These are phyloP conservation scores for Acleris cristana DNA, from an alignment of 2,888 invertebrate genomes.

Conservation along the genomic window DNA sequence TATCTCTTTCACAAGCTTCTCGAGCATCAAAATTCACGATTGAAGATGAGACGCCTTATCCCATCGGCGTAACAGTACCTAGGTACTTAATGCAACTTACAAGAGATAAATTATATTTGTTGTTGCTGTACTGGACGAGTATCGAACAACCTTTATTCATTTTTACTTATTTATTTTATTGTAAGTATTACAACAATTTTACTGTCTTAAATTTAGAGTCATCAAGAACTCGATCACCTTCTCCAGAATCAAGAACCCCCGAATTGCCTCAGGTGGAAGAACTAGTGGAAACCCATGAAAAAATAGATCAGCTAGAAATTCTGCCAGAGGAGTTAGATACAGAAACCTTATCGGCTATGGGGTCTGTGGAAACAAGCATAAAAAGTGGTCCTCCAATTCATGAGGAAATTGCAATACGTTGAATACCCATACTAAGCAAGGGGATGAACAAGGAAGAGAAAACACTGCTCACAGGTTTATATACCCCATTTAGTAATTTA, in stretches of 20 bases:
- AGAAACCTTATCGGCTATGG: neutral
- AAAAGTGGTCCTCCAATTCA: neutral
- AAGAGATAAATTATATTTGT: neutral
- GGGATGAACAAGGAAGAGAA: neutral
- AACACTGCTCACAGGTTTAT: neutral
- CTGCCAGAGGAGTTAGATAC: neutral
- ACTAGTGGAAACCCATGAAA: neutral
- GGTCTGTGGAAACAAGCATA: neutral
- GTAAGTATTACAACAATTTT: neutral
- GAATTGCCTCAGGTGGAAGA: neutral
- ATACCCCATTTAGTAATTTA: neutral
- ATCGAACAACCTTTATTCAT: neutral
- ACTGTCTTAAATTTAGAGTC: neutral
- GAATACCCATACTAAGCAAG: neutral
- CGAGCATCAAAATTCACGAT: too few relatives aligned
- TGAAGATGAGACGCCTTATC: too few relatives aligned
- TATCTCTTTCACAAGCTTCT: too few relatives aligned
- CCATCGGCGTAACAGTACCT: too few relatives aligned
- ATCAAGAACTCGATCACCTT: neutral
- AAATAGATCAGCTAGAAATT: neutral
- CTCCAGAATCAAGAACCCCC: neutral
- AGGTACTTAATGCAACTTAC: neutral
- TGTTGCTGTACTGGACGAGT: neutral
- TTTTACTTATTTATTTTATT: neutral
- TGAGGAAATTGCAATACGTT: neutral